Base-by-base conservation (phyloP, 53 echinoderm and acorn worm species). In the Holothuria scabra region DNA sequence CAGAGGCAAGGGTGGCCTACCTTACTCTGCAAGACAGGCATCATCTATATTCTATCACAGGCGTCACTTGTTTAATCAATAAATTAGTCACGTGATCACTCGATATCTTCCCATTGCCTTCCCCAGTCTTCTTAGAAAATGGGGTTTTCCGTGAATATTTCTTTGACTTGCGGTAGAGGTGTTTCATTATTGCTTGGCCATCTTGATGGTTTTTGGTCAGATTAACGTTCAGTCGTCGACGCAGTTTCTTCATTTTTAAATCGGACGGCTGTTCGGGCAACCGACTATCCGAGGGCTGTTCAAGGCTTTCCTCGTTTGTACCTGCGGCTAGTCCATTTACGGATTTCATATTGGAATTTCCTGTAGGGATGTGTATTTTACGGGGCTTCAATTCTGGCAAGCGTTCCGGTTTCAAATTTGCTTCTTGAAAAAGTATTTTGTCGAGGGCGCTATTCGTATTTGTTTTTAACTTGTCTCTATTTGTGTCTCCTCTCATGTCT, bases 171-270 rank as follows among this genome's bases (percentile, higher is more conserved):
- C 22, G 69, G n/a, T 68, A 37, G 13, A 38, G 69, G 14, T 68
- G 69, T 68, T 37, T 22, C 2, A 41, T 34, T 41, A 22, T n/a
- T 34, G 69, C n/a, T 18, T 19, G 23, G 12, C 28, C 31, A 12
- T 28, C 31, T 29, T 28, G 23, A 68, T 34, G 34, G 41, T 34
- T 38, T 68, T 68, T 68, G 21, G 16, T 18, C 4, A 68, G 38
- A 41, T 68, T 68, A 34, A 68, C 69, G 69, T 68, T 68, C 34
- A 68, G 34, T n/a, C 69, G 34, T 14, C 35, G 34, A 21, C 69
- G 69, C 19, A 68, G 69, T 33, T 68, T 68, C 34, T 34, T 68
- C 35, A 68, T 22, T 33, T 68, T 68, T 18, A 52, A 14, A 18
- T 52, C 52, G 18, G 18, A 14, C 18, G 18, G 16, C 14, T 9